Conservation (phyloP, 2,888 invertebrate species). For the Drosophila nr. perissopoda region DNA sequence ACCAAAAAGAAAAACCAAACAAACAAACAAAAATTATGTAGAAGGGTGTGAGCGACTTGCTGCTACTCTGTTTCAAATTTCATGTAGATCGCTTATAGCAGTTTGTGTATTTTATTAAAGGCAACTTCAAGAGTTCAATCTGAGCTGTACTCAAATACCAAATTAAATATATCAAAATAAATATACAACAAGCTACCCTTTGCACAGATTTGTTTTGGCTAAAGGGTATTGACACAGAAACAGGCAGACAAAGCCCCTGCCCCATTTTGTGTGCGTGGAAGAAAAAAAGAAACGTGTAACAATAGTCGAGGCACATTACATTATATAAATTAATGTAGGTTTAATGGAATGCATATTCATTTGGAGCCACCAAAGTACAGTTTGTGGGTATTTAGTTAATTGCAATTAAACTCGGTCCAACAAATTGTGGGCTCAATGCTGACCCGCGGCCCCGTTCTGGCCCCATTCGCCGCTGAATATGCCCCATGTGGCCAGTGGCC, state of each 20-base stretch:
- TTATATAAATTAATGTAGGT: slow-evolving; percentile 80
- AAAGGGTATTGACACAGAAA: slow-evolving; percentile 2
- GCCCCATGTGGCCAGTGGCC: slow-evolving; percentile 10
- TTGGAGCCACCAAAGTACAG: slow-evolving; percentile 44
- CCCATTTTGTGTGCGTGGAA: not conserved
- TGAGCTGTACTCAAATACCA: not conserved
- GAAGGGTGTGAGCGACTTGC: not conserved
- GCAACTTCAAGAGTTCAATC: not conserved
- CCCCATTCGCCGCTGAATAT: not conserved
- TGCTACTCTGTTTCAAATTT: slow-evolving; percentile 13
- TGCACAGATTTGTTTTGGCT: not conserved
- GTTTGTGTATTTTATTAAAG: not conserved
- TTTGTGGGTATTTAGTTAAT: slow-evolving; percentile 74
- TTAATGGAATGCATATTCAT: slow-evolving; percentile 81
- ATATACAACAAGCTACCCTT: not conserved
- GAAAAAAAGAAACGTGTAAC: slow-evolving; percentile 23
- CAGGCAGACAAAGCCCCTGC: not conserved
- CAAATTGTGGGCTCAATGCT: slow-evolving; percentile 5
- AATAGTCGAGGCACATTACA: slow-evolving; percentile 63
- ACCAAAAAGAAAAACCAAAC: slow-evolving; percentile 23
- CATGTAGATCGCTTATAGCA: too few species aligned
- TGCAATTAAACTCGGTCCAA: slow-evolving; percentile 66
- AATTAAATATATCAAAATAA: not conserved
- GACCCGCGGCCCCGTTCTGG: not conserved
- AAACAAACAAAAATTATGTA: not conserved